Evolutionary conservation across 2,113 vertebrate species (phyloP), one percentile per base, ranked within the genome.

Genomic region (Isichthys henryi): DNA sequence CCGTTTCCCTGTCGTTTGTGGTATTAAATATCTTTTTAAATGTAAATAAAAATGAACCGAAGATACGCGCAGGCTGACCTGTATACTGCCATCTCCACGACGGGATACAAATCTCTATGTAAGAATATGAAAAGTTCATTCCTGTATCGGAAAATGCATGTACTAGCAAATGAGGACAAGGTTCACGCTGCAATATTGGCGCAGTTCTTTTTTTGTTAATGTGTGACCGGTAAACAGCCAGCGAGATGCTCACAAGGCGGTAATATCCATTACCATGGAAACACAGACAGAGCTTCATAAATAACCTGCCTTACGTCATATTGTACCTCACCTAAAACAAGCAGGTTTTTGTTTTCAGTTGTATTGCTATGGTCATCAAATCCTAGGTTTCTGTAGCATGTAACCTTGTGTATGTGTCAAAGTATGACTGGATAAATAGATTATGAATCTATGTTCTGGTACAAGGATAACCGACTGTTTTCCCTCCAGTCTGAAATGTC

Each of bases 221-320:
- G 39, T 85, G 39, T 85, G 21, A 84, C 62, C 56, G 15, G 43
- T 74, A 70, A 88, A 49, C 21, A 58, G 74, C 35, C 88, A 80
- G 48, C 48, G 27, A 74, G n/a, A 11, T 50, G 13, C 88, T 53
- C 77, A 74, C 58, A 31, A 58, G 77, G 50, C 35, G 13, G 50
- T 89, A 77, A 88, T 82, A 82, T 52, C 50, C 49, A 89, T 84
- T 89, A 58, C 88, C 88, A 89, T 89, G 88, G 88, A 89, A 46
- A 89, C 88, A 58, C 31, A 53, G 88, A 77, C 31, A 70, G 46
- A 50, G 35, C 77, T 89, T 89, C 50, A 89, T 58, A 84, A 89
- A 89, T 89, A 89, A 62, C 56, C 39, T 15, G 56, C 56, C 53
- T 88, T 62, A 43, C 52, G 56, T 88, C 35, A 66, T 62, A 45